Conservation (phyloP, 2,113 vertebrate species). For the Rhipidura dahli region DNA sequence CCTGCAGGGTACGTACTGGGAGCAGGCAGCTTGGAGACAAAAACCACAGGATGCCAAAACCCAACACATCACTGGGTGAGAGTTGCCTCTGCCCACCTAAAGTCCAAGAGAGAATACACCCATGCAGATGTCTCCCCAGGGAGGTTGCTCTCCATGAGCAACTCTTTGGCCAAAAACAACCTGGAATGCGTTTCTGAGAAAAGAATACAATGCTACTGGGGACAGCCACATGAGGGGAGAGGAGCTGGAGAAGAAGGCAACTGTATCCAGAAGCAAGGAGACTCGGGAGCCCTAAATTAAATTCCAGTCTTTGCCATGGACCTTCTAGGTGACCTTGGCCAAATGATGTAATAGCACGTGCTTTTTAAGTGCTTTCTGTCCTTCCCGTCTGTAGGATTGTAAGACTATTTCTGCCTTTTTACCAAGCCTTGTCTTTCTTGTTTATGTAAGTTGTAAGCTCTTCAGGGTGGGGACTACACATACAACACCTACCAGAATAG, state of each 20-base stretch:
- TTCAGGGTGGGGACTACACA: conserved; percentile 13
- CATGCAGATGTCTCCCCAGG: not conserved
- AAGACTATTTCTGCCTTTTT: not conserved
- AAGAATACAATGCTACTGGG: not conserved
- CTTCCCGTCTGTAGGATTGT: not conserved
- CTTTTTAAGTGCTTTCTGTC: conserved; percentile 19
- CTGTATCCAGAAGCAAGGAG: not conserved
- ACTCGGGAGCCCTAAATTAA: not conserved
- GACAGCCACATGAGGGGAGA: not conserved
- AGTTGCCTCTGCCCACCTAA: not conserved
- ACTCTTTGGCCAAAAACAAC: not conserved
- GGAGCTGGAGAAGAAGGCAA: not conserved
- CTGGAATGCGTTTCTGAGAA: not conserved
- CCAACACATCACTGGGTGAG: not conserved
- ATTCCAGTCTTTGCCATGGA: not conserved
- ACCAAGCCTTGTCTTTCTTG: not conserved
- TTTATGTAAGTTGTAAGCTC: conserved; percentile 14
- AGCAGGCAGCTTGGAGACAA: not conserved
- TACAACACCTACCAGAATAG: conserved; percentile 26
- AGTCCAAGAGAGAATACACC: not conserved
- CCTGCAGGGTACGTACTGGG: not conserved
- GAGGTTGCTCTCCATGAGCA: not conserved
- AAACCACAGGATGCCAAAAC: not conserved
- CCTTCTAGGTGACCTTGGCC: not conserved
- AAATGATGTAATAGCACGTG: not conserved